Evolutionary conservation across 1,140 invertebrate species (phyloP), one percentile per base, ranked within the genome.

Genomic region (Pygmarrhopalites habei): DNA sequence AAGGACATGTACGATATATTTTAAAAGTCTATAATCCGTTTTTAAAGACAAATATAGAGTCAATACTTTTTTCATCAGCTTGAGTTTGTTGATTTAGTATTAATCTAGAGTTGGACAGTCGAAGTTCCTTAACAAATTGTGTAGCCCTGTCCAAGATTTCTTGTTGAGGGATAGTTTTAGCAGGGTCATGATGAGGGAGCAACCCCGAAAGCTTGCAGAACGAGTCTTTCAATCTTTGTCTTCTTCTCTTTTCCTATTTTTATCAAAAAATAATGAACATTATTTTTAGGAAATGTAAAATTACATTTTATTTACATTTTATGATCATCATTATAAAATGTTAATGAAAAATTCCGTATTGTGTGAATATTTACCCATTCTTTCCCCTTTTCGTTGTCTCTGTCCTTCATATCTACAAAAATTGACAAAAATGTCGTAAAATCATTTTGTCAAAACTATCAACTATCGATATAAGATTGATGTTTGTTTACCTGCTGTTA

Each of bases 201-300:
- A 79, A 66, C 70, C 76, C 74, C 35, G 73, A 72, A 32, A 82
- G 68, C 43, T 73, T 73, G 12, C 72, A 69, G 71, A 82, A 82
- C 21, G 72, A 74, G 3, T 75, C 73, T 47, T 80, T 78, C 14
- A 82, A 67, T 62, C 78, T 73, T 61, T 79, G 74, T 67, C 81
- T 70, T 25, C 81, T 69, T 47, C 77, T 74, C 69, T 77, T 75
- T 71, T 81, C 81, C 77, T 79, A 82, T 69, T 75, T 69, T 62
- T 77, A 72, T 67, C 74, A n/a, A n/a, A n/a, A n/a, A n/a, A n/a
- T n/a, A n/a, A n/a, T n/a, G n/a, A n/a, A n/a, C n/a, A n/a, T n/a
- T n/a, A n/a, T n/a, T n/a, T n/a, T n/a, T n/a, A n/a, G n/a, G n/a
- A n/a, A n/a, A n/a, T n/a, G n/a, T n/a, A n/a, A n/a, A n/a, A n/a